Evolutionary conservation across 2,113 vertebrate species (phyloP), one percentile per base, ranked within the genome.

Genomic region (Podarcis raffonei): DNA sequence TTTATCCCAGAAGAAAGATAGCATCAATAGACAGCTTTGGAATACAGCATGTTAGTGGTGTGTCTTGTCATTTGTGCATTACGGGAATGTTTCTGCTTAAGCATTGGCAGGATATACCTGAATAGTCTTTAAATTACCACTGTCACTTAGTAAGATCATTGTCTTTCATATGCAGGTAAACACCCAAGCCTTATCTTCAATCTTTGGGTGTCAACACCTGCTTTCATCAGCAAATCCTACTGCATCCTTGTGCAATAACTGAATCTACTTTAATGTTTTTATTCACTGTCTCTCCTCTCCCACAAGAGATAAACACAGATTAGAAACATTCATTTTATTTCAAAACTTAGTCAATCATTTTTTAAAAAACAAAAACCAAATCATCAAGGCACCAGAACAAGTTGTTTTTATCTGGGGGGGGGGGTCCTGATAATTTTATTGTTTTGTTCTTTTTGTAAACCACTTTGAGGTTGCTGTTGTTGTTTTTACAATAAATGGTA

Each of bases 161-260:
- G 11, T 35, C 27, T 65, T 48, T 3, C 20, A 22, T 62, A 62
- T 83, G 35, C 78, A 76, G 53, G 71, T 32, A 91, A 86, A 35
- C 66, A 81, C 74, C 88, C 89, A 48, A 75, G 1, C 9, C 7
- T 88, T 90, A 84, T 90, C 83, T 87, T 11, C 9, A 76, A 22
- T 93, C 69, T 75, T 65, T 81, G 37, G 78, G 39, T 53, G 59
- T 59, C 66, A 32, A 23, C 35, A 74, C 57, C 76, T 32, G 6
- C 89, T 30, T 13, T 59, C 0, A 86, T n/a, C 65, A 76, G 13
- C 16, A 62, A 76, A 39, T 87, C 35, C 84, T 39, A 12, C 81
- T 62, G 59, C 1, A 0, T 30, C 81, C 13, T 84, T 75, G 53
- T 16, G 65, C 48, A 89, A 53, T 86, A 83, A 76, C 87, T 87